Evolutionary conservation across 2,888 invertebrate genomes (phyloP).

Genomic region (Brachypterus glaber): DNA sequence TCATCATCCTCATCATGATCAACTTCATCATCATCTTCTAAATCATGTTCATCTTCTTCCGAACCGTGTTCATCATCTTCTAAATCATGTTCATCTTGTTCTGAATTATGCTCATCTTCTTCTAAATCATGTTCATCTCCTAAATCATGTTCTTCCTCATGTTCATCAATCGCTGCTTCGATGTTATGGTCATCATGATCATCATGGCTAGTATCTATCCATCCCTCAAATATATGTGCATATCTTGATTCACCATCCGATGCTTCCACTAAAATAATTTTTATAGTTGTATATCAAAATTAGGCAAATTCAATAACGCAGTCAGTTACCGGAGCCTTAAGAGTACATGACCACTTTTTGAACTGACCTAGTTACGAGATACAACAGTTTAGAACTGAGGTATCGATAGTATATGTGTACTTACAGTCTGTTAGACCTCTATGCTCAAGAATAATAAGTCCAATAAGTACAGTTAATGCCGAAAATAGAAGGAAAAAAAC

Average conservation of each 20-base stretch:
- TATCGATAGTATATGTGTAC: too few species aligned
- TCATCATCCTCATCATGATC: constrained; percentile 28
- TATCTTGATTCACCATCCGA: constrained; percentile 57
- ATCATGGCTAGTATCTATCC: constrained; percentile 55
- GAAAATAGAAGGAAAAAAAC: constrained; percentile 70
- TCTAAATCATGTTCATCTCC: constrained; percentile 25
- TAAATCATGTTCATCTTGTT: constrained; percentile 24
- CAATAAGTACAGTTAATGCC: constrained; percentile 61
- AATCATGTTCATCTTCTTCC: constrained; percentile 19
- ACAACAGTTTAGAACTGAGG: too few species aligned
- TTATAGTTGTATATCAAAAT: too few species aligned
- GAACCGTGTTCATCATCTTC: constrained; percentile 16
- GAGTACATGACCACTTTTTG: too few species aligned
- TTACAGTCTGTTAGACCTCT: constrained; percentile 70
- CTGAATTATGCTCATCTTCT: constrained; percentile 34
- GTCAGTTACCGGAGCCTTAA: too few species aligned
- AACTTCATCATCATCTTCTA: constrained; percentile 22
- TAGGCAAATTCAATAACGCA: too few species aligned
- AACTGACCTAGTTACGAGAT: too few species aligned
- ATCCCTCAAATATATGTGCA: constrained; percentile 67
- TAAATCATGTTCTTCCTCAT: constrained; percentile 45
- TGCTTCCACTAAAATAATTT: constrained; percentile 44
- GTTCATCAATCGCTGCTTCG: constrained; percentile 33
- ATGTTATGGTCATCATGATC: constrained; percentile 36
- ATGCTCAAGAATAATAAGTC: constrained; percentile 70